Evolutionary conservation across 2,797 vertebrate species (phyloP).

Genomic region (Aplochiton taeniatus): DNA sequence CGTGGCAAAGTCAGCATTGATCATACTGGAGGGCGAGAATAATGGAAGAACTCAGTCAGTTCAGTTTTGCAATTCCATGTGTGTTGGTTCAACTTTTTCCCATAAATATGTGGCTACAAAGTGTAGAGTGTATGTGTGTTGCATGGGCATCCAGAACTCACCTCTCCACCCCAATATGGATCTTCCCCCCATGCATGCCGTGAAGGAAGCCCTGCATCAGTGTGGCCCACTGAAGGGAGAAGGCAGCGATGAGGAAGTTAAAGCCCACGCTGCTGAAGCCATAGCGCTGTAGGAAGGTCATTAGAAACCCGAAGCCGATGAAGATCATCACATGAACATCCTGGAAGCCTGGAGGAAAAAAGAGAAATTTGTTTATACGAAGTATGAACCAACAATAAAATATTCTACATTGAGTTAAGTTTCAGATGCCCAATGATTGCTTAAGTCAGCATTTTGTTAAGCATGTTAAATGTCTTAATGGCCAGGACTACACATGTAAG

Average conservation of each 20-base stretch:
- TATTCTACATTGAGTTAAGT: too few relatives aligned
- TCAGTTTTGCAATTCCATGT: neutral
- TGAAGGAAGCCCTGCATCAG: slow-evolving; percentile 88
- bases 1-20: slow-evolving; percentile 89
- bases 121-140: neutral
- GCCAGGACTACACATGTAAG: neutral
- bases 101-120: neutral
- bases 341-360: slow-evolving; percentile 78
- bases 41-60: neutral
- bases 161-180: slow-evolving; percentile 84
- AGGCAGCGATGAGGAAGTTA: slow-evolving; percentile 85
- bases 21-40: slow-evolving; percentile 75
- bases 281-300: slow-evolving; percentile 88
- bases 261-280: slow-evolving; percentile 82
- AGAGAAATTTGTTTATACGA: neutral
- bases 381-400: too few relatives aligned
- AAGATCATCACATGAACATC: slow-evolving; percentile 89
- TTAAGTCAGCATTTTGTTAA: neutral
- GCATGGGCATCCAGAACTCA: slow-evolving; percentile 40
- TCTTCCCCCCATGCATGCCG: slow-evolving; percentile 77
- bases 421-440: too few relatives aligned
- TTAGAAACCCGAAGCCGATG: slow-evolving; percentile 89
- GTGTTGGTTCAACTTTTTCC: neutral
- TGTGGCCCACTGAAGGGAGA: slow-evolving; percentile 88
- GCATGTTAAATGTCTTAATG: neutral